Conservation (phyloP, 2,113 vertebrate species). For the Lagopus muta region DNA sequence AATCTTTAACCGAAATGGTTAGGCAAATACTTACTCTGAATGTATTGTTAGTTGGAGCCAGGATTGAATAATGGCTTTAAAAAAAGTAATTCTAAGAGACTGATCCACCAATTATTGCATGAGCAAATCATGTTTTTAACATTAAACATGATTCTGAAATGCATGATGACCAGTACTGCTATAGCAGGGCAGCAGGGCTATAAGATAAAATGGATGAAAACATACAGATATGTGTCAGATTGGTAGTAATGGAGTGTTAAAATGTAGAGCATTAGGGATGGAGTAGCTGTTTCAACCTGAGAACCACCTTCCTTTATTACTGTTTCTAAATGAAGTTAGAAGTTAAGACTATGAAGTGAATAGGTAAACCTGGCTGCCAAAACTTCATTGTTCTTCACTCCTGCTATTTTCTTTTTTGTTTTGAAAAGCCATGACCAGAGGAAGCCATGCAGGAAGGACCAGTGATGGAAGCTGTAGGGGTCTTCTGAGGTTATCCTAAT, state of each 20-base stretch:
- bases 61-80: not conserved
- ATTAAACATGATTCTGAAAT: not conserved
- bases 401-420: not conserved
- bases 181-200: not conserved
- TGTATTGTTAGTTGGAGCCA: not conserved
- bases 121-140: not conserved
- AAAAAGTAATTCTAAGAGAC: not conserved
- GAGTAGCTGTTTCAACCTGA: not conserved
- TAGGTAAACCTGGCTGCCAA: not conserved
- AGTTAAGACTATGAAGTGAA: not conserved
- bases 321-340: not conserved
- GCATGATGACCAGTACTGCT: not conserved
- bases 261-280: not conserved
- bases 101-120: not conserved
- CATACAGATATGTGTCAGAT: too few relatives aligned
- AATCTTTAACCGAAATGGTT: not conserved
- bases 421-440: not conserved
- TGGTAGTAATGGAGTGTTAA: not conserved
- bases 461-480: not conserved
- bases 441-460: not conserved
- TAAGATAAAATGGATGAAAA: not conserved
- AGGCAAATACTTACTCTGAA: constrained; percentile 1
- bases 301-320: not conserved
- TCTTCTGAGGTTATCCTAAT: not conserved
- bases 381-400: not conserved